A percentile compares a stretch with the other conserved stretches of the same genome.
Evolutionary conservation across 2,113 vertebrate genomes (phyloP).

Genomic region (Podiceps cristatus): DNA sequence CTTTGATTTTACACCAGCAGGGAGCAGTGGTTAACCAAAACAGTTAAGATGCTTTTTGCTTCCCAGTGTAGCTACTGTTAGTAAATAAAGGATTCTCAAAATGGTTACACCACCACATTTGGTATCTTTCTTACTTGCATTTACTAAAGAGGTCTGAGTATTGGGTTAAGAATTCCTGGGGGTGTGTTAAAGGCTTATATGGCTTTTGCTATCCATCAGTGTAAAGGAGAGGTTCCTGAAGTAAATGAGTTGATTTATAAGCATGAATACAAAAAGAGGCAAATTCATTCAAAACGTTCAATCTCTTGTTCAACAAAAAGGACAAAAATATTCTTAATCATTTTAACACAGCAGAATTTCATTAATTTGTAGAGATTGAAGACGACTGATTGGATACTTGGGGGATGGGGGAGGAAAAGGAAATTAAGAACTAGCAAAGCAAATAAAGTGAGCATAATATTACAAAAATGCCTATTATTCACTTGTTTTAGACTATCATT

Average conservation of each 20-base stretch:
- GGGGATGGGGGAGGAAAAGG: neutral
- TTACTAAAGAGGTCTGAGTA: neutral
- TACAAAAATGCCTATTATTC: neutral
- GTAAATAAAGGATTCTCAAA: neutral
- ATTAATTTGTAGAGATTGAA: neutral
- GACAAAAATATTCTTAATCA: neutral
- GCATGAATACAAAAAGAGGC: neutral
- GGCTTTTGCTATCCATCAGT: neutral
- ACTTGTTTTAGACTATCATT: neutral
- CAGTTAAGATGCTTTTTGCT: neutral
- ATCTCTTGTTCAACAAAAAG: neutral
- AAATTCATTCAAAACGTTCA: neutral
- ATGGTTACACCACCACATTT: rapidly evolving
- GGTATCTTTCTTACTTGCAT: neutral
- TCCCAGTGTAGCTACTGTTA: neutral
- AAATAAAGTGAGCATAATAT: neutral
- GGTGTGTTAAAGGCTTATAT: neutral
- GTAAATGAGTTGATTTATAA: neutral
- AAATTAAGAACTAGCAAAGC: neutral
- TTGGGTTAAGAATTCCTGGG: neutral
- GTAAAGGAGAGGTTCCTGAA: neutral
- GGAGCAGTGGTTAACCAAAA: conserved; percentile 30
- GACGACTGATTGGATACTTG: neutral
- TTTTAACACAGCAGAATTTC: neutral
- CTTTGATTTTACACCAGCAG: conserved; percentile 19